A percentile compares a stretch with the other conserved stretches of the same genome.
Conservation (phyloP, 1,140 invertebrate species). For the Heterodera carotae region DNA sequence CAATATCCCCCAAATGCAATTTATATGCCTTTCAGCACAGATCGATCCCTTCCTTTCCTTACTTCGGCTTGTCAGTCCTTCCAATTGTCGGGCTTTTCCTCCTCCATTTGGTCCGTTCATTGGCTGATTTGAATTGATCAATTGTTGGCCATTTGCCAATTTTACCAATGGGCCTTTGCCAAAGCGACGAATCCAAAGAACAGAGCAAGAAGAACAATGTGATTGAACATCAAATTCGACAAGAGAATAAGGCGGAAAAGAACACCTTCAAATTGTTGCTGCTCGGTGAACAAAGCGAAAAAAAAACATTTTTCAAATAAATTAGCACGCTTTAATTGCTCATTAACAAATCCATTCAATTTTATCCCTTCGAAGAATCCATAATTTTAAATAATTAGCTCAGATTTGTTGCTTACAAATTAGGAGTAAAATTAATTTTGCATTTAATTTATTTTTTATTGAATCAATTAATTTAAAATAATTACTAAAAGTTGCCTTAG, state of each 20-base stretch:
- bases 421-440: too few relatives aligned
- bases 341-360: neutral
- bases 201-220: constrained; percentile 28
- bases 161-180: constrained; percentile 36
- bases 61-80: too few relatives aligned
- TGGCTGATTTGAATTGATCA: too few relatives aligned
- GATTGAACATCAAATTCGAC: constrained; percentile 35
- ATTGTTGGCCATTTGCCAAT: too few relatives aligned
- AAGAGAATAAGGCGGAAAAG: constrained; percentile 36
- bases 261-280: constrained; percentile 53
- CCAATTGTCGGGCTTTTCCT: too few relatives aligned
- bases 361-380: too few relatives aligned
- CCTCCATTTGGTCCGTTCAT: too few relatives aligned
- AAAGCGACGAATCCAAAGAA: constrained; percentile 40
- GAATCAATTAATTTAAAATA: too few relatives aligned
- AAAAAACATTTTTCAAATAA: neutral
- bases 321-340: neutral
- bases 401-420: neutral
- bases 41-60: too few relatives aligned
- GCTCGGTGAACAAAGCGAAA: constrained; percentile 25
- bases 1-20: too few relatives aligned
- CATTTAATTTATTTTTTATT: too few relatives aligned
- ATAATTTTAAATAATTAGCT: neutral
- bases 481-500: constrained; percentile 9
- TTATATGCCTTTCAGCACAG: too few relatives aligned